Evolutionary conservation across 2,113 vertebrate genomes (phyloP).

Genomic region (Tringa solitaria): DNA sequence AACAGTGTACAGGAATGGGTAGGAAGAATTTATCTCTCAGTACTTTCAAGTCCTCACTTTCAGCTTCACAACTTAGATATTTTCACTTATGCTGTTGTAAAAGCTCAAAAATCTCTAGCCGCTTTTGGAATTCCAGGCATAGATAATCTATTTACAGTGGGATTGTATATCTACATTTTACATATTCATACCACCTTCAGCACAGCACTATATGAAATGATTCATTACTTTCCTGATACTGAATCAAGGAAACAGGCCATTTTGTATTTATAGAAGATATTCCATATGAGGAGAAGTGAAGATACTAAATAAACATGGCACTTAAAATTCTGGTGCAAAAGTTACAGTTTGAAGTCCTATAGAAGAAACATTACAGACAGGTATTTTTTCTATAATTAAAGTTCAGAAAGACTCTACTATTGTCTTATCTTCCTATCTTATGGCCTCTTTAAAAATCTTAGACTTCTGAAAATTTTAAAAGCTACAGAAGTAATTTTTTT

Average conservation of each 20-base stretch:
- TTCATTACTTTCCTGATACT: neutral
- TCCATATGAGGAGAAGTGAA: neutral
- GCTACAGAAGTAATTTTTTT: neutral
- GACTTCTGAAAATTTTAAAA: neutral
- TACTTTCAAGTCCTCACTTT: neutral
- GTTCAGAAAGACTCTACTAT: neutral
- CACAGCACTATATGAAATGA: neutral
- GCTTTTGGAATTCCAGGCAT: neutral
- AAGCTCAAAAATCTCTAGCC: neutral
- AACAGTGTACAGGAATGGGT: neutral
- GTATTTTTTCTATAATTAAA: neutral
- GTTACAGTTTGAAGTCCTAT: neutral
- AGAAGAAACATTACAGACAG: neutral
- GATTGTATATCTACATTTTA: neutral
- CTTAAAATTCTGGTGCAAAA: neutral
- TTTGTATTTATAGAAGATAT: neutral
- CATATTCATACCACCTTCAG: slow-evolving; percentile 13
- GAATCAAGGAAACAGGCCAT: neutral
- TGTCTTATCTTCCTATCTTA: neutral
- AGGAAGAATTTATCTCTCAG: neutral
- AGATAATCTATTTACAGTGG: neutral
- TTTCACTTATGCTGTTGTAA: neutral
- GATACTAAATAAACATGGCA: neutral
- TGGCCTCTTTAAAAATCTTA: neutral
- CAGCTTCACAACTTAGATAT: neutral